A percentile compares a stretch with the other conserved stretches of the same genome.
Conservation (phyloP, 2,797 vertebrate species). For the Synaphobranchus kaupii region DNA sequence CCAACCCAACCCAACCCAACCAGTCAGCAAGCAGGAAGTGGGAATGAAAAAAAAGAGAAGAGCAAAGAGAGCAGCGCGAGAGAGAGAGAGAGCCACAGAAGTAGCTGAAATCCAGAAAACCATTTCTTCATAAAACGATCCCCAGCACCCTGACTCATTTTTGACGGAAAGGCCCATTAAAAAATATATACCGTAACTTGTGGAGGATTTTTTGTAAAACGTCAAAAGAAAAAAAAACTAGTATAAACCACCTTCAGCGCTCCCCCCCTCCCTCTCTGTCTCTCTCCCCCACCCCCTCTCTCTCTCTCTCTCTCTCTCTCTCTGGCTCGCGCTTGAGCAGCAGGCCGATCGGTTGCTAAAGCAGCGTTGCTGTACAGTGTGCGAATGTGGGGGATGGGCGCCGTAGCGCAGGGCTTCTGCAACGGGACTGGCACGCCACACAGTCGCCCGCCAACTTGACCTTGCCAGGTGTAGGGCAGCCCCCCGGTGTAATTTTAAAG, state of each 20-base stretch:
- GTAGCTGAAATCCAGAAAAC: conserved; percentile 39
- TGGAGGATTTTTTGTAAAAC: background rate
- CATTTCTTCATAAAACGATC: conserved; percentile 42
- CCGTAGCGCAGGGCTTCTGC: background rate
- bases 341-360: conserved; percentile 39
- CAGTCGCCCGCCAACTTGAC: background rate
- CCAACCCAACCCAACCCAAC: conserved; percentile 11
- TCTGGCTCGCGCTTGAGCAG: conserved; percentile 36
- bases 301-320: background rate
- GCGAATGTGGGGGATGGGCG: conserved; percentile 14
- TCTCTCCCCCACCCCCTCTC: background rate
- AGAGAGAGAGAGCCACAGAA: background rate
- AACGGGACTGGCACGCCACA: background rate
- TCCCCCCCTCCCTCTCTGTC: background rate
- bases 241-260: background rate
- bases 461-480: conserved; percentile 4
- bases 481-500: conserved; percentile 9
- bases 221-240: background rate
- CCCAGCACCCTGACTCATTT: background rate
- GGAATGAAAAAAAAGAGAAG: background rate
- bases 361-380: background rate
- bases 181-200: background rate
- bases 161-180: background rate
- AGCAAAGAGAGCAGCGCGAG: background rate
- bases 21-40: conserved; percentile 32